Evolutionary conservation across 2,797 vertebrate species (phyloP), one percentile per base, ranked within the genome.

Genomic region (Lepus oiostolus): DNA sequence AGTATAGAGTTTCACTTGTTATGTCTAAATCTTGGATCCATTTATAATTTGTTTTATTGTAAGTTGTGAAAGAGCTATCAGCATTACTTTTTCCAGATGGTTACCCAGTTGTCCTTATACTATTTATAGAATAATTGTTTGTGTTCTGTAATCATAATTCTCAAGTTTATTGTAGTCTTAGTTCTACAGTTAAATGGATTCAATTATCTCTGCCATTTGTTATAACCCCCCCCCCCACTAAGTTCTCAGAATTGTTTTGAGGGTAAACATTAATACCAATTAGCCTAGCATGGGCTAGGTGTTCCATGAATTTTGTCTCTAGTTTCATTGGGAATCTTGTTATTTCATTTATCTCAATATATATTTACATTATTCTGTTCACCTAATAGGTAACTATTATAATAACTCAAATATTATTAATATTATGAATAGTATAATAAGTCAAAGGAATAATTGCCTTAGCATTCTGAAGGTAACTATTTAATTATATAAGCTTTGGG

Each of bases 111-210:
- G 54, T 93, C 35, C n/a, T 74, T 89, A 52, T 5, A 80, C 32
- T 91, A 84, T 77, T 93, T 94, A 86, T 50, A 52, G 32, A 88
- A 67, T 84, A 80, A 93, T 80, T 65, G 32, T 93, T 72, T 75
- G 35, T 95, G 26, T 85, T 89, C 77, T 63, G 14, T 75, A 67
- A 62, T 87, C 85, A 81, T 79, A 84, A 70, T 35, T 76, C 68
- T 90, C 77, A 82, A 74, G 54, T 54, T 87, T 84, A 94, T 72
- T 77, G 16, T 22, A 72, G 24, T 38, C 60, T 95, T 52, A 71
- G 68, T 87, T 92, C 17, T 71, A 50, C 5, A 62, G n/a, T 50
- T 86, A 92, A 72, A 62, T 75, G 10, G 38, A 65, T 70, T 79
- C 65, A 58, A 28, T 58, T 75, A 13, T 62, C 22, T 88, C 47